A percentile compares a stretch with the other conserved stretches of the same genome.
phyloP scores from a whole-genome alignment of 2,888 invertebrate genomes.

The Hylaea fasciaria region DNA sequence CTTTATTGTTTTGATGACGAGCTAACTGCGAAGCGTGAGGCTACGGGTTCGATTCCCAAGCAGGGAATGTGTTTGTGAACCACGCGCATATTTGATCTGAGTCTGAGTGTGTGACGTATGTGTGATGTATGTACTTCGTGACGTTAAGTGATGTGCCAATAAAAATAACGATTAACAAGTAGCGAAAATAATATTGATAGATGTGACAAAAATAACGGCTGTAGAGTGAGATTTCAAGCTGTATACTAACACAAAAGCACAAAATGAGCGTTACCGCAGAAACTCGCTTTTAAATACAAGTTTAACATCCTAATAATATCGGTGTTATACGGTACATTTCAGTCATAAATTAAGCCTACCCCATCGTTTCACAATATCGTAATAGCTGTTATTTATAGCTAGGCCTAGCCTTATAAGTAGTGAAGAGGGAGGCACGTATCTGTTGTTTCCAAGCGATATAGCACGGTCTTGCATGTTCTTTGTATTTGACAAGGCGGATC shows the following conservation, averaged over 20 bases:
- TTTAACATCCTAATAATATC: slow-evolving; percentile 6
- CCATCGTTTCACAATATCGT: slow-evolving; percentile 32
- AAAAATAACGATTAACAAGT: too few relatives aligned
- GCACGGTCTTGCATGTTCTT: not conserved
- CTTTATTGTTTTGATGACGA: slow-evolving; percentile 1
- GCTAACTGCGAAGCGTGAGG: too few relatives aligned
- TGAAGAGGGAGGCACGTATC: slow-evolving; percentile 11
- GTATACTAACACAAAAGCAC: too few relatives aligned
- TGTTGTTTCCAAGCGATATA: slow-evolving; percentile 23
- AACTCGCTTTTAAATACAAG: not conserved
- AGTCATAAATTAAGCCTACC: slow-evolving; percentile 31
- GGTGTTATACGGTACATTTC: slow-evolving; percentile 9
- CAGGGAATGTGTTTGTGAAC: too few relatives aligned
- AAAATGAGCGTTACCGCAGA: not conserved
- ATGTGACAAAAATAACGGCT: not conserved
- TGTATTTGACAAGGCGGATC: not conserved
- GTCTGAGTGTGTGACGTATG: too few relatives aligned
- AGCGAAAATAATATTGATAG: too few relatives aligned
- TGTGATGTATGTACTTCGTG: too few relatives aligned
- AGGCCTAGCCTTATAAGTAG: slow-evolving; percentile 12
- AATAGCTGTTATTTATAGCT: slow-evolving; percentile 32
- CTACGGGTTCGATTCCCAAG: too few relatives aligned
- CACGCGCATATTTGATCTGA: too few relatives aligned
- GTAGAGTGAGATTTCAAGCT: too few relatives aligned
- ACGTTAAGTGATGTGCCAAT: too few relatives aligned